phyloP scores from a whole-genome alignment of 2,888 invertebrate genomes.

The Netelia virgata region DNA sequence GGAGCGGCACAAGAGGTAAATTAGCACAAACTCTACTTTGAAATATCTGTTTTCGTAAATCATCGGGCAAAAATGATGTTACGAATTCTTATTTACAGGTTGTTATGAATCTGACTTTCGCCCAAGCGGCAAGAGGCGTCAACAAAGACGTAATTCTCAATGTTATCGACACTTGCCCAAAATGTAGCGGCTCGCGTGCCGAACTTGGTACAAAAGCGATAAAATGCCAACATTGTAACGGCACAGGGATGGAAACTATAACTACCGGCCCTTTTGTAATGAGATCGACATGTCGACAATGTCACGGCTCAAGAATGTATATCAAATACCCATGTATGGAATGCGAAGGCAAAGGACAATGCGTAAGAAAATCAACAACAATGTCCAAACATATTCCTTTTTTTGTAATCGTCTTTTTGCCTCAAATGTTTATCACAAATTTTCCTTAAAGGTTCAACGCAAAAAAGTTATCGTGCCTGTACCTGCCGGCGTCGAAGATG shows the following conservation, averaged over 20 bases:
- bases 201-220: constrained; percentile 97
- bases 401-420: not conserved
- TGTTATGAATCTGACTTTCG: constrained; percentile 94
- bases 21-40: not conserved
- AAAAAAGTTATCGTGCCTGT: constrained; percentile 96
- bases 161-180: constrained; percentile 96
- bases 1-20: constrained; percentile 95
- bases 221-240: constrained; percentile 96
- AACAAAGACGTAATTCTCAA: constrained; percentile 97
- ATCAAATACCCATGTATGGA: constrained; percentile 96
- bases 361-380: constrained; percentile 86
- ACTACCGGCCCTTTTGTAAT: constrained; percentile 97
- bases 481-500: constrained; percentile 98
- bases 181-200: constrained; percentile 94
- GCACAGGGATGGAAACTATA: constrained; percentile 97
- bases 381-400: not conserved
- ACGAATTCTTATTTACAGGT: constrained; percentile 86
- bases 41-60: not conserved
- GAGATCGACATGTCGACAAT: constrained; percentile 97
- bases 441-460: constrained; percentile 89
- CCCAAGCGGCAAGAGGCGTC: constrained; percentile 97
- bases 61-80: not conserved
- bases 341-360: constrained; percentile 97
- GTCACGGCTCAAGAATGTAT: constrained; percentile 93
- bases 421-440: constrained; percentile 20